Conservation (phyloP, 2,113 vertebrate genomes). For the Collichthys lucidus region DNA sequence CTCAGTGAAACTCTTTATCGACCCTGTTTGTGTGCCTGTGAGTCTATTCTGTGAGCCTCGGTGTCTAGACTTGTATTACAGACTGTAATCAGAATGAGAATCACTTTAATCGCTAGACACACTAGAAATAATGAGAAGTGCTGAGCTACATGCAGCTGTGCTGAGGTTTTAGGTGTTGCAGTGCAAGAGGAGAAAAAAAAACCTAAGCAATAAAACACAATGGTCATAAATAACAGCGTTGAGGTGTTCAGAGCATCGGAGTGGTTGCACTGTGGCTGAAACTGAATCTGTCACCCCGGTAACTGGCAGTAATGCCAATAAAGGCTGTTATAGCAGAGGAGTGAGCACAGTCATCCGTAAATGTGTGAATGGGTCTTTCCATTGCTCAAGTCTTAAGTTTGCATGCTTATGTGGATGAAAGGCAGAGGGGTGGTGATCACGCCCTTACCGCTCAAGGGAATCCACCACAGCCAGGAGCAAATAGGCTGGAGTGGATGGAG, state of each 20-base stretch:
- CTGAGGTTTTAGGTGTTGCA: conserved; percentile 30
- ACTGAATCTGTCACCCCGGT: conserved; percentile 39
- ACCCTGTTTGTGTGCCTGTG: neutral
- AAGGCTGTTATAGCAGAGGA: conserved; percentile 34
- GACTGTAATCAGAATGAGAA: conserved; percentile 42
- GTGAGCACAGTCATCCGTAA: conserved; percentile 23
- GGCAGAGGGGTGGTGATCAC: conserved; percentile 19
- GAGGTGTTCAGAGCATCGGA: conserved; percentile 15
- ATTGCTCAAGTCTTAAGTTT: conserved; percentile 17
- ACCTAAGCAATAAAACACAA: conserved; percentile 8
- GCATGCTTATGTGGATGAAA: conserved; percentile 13
- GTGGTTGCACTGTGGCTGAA: conserved; percentile 36
- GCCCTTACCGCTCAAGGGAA: conserved; percentile 8
- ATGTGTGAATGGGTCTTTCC: conserved; percentile 41
- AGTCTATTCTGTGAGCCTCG: conserved; percentile 9
- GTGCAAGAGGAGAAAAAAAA: neutral
- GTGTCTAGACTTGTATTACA: conserved; percentile 37
- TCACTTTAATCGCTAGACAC: neutral
- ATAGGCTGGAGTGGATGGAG: neutral
- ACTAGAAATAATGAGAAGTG: conserved; percentile 35
- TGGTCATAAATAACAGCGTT: conserved; percentile 53
- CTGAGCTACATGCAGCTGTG: neutral
- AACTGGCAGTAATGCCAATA: conserved; percentile 59
- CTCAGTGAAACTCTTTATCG: neutral
- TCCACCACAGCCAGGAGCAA: conserved; percentile 29